A percentile compares a stretch with the other conserved stretches of the same genome.
Evolutionary conservation across 2,888 invertebrate genomes (phyloP).

Genomic region (Hipparchia sbordonii): DNA sequence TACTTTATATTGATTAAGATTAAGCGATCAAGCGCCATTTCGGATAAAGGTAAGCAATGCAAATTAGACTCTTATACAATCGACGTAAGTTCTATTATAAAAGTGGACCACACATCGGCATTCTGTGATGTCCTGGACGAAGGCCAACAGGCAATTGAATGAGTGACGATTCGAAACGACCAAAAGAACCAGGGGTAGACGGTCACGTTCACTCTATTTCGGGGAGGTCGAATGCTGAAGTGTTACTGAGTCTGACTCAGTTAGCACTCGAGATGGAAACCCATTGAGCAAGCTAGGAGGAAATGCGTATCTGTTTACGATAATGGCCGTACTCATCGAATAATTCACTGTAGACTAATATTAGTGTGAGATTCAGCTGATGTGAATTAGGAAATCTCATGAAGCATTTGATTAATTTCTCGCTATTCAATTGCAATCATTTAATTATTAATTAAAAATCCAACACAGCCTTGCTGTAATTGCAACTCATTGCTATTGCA

Average conservation of each 20-base stretch:
- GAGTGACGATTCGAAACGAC: constrained; percentile 74
- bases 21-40: constrained; percentile 41
- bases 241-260: constrained; percentile 67
- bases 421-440: background rate
- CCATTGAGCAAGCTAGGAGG: constrained; percentile 64
- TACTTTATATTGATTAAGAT: constrained; percentile 33
- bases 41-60: constrained; percentile 24
- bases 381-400: background rate
- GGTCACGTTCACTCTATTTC: constrained; percentile 74
- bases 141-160: constrained; percentile 78
- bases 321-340: constrained; percentile 10
- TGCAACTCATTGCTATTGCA: too few species aligned
- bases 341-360: constrained; percentile 9
- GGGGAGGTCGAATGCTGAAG: constrained; percentile 73
- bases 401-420: background rate
- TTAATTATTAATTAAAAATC: too few species aligned
- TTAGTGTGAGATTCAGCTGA: constrained; percentile 4
- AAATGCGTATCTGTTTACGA: constrained; percentile 67
- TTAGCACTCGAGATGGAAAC: constrained; percentile 61
- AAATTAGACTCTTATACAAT: constrained; percentile 44
- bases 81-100: constrained; percentile 49
- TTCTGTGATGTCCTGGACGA: constrained; percentile 67
- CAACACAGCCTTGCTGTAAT: too few species aligned
- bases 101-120: constrained; percentile 65
- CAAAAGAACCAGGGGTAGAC: constrained; percentile 70